Percentiles rank a stretch among this genome's conserved stretches.
phyloP scores from a whole-genome alignment of 1,140 invertebrate genomes.

The Bombyx mandarina region DNA sequence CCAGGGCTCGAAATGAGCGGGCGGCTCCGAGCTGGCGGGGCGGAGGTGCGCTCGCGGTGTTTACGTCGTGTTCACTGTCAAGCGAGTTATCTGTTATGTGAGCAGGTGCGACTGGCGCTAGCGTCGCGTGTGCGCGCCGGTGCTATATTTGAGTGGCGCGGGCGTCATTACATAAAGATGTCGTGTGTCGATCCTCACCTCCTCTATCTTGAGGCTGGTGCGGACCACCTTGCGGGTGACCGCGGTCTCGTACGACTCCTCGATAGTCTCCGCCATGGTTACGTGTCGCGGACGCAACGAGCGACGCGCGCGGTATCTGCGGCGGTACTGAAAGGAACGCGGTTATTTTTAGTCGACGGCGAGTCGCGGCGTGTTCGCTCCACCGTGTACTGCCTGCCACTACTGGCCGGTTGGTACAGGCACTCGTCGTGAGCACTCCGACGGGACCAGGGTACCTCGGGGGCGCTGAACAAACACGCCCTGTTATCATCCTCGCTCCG shows the following conservation, averaged over 20 bases:
- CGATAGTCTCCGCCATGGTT: conserved; percentile 72
- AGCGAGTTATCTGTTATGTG: conserved; percentile 61
- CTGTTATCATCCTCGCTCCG: background rate
- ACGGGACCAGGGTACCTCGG: too few relatives aligned
- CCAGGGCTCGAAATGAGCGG: background rate
- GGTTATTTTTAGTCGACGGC: conserved; percentile 54
- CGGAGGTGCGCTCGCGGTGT: conserved; percentile 26
- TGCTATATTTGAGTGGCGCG: conserved; percentile 52
- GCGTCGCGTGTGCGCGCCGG: conserved; percentile 36
- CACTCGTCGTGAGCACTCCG: background rate
- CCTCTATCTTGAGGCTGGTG: conserved; percentile 77
- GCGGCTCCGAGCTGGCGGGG: conserved; percentile 3
- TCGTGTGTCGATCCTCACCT: conserved; percentile 70
- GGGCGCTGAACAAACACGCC: background rate
- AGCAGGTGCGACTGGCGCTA: conserved; percentile 44
- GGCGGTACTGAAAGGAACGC: conserved; percentile 56
- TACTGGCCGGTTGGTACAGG: background rate
- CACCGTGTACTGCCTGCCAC: conserved; percentile 26
- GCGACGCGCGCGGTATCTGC: conserved; percentile 58
- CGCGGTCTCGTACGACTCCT: conserved; percentile 73
- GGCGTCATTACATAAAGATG: conserved; percentile 57
- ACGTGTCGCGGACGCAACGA: conserved; percentile 51
- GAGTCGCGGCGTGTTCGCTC: conserved; percentile 33
- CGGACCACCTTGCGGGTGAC: conserved; percentile 75
- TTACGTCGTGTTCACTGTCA: conserved; percentile 63